Conservation (phyloP, 2,113 vertebrate genomes). For the Pycnonotus jocosus region DNA sequence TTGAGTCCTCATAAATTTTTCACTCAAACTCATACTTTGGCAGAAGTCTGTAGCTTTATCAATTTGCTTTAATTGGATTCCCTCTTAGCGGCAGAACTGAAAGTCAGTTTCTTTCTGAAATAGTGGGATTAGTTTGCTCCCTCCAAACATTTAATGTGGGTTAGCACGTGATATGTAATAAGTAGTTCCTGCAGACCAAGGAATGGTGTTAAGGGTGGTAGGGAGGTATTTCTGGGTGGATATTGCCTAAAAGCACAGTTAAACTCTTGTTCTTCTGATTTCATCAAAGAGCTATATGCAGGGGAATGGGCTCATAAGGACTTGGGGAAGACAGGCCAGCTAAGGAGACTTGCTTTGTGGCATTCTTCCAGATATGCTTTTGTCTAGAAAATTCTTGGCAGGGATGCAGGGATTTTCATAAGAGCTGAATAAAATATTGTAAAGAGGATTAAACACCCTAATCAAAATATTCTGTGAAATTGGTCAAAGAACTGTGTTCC, state of each 20-base stretch:
- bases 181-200: neutral
- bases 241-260: neutral
- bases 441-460: constrained; percentile 18
- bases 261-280: neutral
- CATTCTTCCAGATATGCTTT: constrained; percentile 4
- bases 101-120: neutral
- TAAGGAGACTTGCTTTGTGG: neutral
- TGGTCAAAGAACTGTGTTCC: neutral
- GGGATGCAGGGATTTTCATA: neutral
- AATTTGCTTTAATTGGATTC: neutral
- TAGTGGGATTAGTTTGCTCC: neutral
- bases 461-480: constrained; percentile 40
- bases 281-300: neutral
- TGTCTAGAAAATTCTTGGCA: constrained; percentile 33
- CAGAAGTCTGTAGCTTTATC: neutral
- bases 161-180: neutral
- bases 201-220: neutral
- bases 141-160: neutral
- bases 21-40: neutral
- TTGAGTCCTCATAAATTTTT: constrained; percentile 28
- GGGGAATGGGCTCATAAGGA: neutral
- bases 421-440: constrained; percentile 17
- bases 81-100: neutral
- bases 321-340: neutral
- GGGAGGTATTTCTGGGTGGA: neutral